phyloP scores from a whole-genome alignment of 2,797 vertebrate genomes.

The Phoebastria nigripes region DNA sequence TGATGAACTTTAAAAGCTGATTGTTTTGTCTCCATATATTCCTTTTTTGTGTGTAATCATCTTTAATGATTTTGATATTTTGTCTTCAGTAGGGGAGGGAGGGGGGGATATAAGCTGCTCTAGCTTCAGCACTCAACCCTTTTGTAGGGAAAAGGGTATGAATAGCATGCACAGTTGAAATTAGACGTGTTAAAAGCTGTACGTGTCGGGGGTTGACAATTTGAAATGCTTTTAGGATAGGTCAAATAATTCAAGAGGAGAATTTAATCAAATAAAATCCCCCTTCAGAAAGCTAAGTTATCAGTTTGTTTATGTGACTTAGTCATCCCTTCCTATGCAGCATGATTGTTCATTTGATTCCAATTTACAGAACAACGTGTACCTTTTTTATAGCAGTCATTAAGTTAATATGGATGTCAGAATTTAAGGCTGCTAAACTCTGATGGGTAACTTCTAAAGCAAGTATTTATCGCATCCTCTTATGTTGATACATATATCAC shows the following conservation, averaged over 20 bases:
- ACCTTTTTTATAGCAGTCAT: neutral
- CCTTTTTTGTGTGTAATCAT: neutral
- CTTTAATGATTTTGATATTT: conserved; percentile 39
- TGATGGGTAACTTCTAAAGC: neutral
- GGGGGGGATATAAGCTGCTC: neutral
- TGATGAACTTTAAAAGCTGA: conserved; percentile 5
- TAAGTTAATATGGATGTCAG: conserved; percentile 20
- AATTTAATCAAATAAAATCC: neutral
- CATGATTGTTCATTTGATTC: conserved; percentile 45
- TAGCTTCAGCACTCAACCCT: neutral
- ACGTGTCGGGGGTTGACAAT: neutral
- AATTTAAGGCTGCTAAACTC: neutral
- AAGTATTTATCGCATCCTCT: neutral
- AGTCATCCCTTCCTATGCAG: conserved; percentile 42
- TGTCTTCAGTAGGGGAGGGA: neutral
- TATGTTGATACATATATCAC: neutral
- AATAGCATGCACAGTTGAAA: neutral
- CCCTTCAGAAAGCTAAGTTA: neutral
- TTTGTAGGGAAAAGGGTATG: neutral
- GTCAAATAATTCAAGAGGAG: neutral
- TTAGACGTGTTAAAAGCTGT: conserved; percentile 26
- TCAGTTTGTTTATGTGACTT: conserved; percentile 34
- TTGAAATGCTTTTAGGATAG: conserved; percentile 21
- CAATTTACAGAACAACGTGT: neutral
- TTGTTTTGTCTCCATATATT: conserved; percentile 25